Conservation (phyloP, 2,888 invertebrate species). For the Sesia bembeciformis region DNA sequence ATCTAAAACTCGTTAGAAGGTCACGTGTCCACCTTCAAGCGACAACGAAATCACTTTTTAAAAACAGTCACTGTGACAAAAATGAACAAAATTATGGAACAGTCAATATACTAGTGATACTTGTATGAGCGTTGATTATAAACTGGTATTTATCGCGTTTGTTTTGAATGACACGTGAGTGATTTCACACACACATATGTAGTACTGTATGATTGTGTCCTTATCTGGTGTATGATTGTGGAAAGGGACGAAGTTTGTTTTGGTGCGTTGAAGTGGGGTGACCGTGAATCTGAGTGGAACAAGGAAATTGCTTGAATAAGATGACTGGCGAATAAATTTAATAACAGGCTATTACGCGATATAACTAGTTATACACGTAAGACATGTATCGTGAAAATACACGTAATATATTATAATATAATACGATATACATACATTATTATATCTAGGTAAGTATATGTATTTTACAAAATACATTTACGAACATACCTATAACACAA, state of each 20-base stretch:
- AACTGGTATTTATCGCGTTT: background rate
- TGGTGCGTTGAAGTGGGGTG: background rate
- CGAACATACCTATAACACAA: too few species aligned
- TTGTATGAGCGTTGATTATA: constrained; percentile 7
- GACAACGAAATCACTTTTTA: background rate
- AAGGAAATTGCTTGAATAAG: background rate
- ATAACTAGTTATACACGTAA: background rate
- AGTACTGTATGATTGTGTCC: background rate
- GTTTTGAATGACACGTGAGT: background rate
- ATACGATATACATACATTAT: too few species aligned
- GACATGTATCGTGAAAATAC: too few species aligned
- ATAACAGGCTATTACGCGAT: background rate
- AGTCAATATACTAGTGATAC: constrained; percentile 6
- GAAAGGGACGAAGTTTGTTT: background rate
- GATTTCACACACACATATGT: background rate
- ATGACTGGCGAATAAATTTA: background rate
- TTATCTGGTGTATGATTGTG: background rate
- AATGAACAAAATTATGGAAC: background rate
- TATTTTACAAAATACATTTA: too few species aligned
- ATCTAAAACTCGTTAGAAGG: constrained; percentile 6
- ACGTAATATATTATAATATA: too few species aligned
- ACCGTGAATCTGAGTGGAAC: background rate
- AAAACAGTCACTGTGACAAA: background rate
- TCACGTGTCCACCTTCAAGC: background rate
- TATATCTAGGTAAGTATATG: too few species aligned